A percentile compares a stretch with the other conserved stretches of the same genome.
Evolutionary conservation across 2,113 vertebrate genomes (phyloP).

Genomic region (Dipodomys ordii): DNA sequence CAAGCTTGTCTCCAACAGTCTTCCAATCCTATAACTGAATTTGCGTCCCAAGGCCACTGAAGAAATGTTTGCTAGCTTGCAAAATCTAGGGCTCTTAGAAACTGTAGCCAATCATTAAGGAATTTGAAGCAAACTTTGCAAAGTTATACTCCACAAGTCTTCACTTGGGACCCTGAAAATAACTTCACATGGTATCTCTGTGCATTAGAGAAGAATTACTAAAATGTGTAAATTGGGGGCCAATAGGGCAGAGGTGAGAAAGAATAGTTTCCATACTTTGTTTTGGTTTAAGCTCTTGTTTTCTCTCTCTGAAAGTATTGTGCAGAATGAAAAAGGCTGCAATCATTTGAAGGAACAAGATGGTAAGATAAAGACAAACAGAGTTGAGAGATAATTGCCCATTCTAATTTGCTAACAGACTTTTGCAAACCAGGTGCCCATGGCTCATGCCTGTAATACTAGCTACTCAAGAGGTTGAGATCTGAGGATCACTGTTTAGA

Average conservation of each 20-base stretch:
- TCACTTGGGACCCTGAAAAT: neutral
- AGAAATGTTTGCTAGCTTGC: neutral
- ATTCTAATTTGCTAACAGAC: constrained; percentile 74
- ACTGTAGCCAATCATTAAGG: neutral
- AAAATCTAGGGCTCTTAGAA: neutral
- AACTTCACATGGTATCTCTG: neutral
- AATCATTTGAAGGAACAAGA: constrained; percentile 52
- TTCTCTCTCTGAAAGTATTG: neutral
- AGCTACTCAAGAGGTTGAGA: too few species aligned
- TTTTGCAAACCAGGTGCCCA: neutral
- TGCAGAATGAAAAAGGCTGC: constrained; percentile 24
- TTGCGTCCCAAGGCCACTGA: neutral
- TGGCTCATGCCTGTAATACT: too few species aligned
- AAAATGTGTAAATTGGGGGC: neutral
- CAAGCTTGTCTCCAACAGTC: neutral
- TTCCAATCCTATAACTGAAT: neutral
- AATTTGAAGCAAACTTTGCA: neutral
- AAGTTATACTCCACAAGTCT: neutral
- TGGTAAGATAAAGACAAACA: constrained; percentile 65
- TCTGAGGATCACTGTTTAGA: too few species aligned
- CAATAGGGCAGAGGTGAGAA: neutral
- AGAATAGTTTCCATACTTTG: neutral
- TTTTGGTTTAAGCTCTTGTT: neutral
- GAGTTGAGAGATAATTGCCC: constrained; percentile 64
- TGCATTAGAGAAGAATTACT: neutral